Percentiles rank a stretch among this genome's conserved stretches.
These are phyloP conservation scores for Oreochromis mossambicus DNA, from an alignment of 2,797 vertebrate species.

Conservation along the genomic window DNA sequence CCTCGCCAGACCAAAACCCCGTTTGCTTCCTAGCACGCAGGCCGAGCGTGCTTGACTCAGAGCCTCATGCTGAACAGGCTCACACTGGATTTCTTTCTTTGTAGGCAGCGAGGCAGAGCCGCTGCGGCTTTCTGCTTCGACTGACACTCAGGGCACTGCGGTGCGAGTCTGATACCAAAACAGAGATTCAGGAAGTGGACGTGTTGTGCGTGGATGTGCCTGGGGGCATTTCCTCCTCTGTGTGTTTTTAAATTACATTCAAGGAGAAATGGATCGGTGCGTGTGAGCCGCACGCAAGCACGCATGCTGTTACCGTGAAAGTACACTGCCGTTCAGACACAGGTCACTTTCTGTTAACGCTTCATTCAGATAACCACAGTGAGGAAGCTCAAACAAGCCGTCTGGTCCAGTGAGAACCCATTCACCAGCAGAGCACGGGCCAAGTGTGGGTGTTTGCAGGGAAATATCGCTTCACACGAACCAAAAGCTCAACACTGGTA, in stretches of 20 bases:
- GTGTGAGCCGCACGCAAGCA: background rate
- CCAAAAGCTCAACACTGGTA: background rate
- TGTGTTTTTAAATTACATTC: slow-evolving; percentile 10
- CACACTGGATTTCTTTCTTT: slow-evolving; percentile 5
- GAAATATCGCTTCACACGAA: background rate
- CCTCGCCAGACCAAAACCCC: background rate
- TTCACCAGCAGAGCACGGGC: background rate
- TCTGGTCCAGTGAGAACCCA: slow-evolving; percentile 13
- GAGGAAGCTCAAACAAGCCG: slow-evolving; percentile 21
- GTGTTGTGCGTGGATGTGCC: background rate
- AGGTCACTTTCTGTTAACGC: background rate
- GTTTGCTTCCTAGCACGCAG: background rate
- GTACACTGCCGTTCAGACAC: background rate
- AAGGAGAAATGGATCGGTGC: background rate
- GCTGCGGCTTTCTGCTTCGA: background rate
- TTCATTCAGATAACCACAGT: background rate
- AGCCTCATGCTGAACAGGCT: background rate
- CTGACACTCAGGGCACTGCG: background rate
- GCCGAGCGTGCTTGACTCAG: slow-evolving; percentile 4
- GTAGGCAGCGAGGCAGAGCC: background rate
- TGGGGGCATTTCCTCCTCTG: background rate
- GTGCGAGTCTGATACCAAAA: slow-evolving; percentile 1
- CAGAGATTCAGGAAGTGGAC: slow-evolving; percentile 11
- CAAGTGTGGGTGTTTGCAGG: slow-evolving; percentile 2
- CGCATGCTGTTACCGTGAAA: background rate